Evolutionary conservation across 2,113 vertebrate genomes (phyloP), one percentile per base, ranked within the genome.

Genomic region (Empidonax traillii): DNA sequence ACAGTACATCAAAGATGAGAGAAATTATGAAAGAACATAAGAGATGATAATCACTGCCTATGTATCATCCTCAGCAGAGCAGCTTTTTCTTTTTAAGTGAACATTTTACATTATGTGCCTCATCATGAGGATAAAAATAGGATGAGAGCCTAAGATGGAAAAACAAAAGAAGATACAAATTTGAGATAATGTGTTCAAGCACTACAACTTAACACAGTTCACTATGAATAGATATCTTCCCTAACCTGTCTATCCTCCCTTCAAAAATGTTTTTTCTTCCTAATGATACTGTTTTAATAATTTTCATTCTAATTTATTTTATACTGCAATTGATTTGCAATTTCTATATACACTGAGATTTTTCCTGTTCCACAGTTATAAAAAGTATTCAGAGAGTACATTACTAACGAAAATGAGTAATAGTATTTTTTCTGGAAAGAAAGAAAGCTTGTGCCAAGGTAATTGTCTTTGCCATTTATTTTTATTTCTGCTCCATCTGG

Each of bases 11-110:
- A 89, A 80, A 61, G 63, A 72, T 91, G 31, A 91, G 33, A 75
- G 65, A 87, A 95, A 92, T 78, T 89, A 89, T 47, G 30, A 89
- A 91, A 93, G 69, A 85, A 67, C 69, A 37, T 23, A 67, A 92
- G 39, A 89, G 58, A 93, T 49, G 12, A 77, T 63, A 83, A 87
- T 88, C 79, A 66, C 55, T 89, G 62, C 11, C 35, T 79, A 76
- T 74, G 24, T 69, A 82, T 79, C 80, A 85, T 39, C n/a, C 80
- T 15, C 53, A 93, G 63, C 24, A 79, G 85, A 91, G 33, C 52
- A 25, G 9, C 14, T 65, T 93, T 93, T 85, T 73, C 71, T 65
- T 94, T 94, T 79, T 58, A 93, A 95, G 55, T 67, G 71, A 86
- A 77, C n/a, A 44, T 93, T 47, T 90, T 93, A 62, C 41, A 92